Percentiles rank a stretch among this genome's conserved stretches.
phyloP scores from a whole-genome alignment of 2,797 vertebrate genomes.

The Agapornis canus region DNA sequence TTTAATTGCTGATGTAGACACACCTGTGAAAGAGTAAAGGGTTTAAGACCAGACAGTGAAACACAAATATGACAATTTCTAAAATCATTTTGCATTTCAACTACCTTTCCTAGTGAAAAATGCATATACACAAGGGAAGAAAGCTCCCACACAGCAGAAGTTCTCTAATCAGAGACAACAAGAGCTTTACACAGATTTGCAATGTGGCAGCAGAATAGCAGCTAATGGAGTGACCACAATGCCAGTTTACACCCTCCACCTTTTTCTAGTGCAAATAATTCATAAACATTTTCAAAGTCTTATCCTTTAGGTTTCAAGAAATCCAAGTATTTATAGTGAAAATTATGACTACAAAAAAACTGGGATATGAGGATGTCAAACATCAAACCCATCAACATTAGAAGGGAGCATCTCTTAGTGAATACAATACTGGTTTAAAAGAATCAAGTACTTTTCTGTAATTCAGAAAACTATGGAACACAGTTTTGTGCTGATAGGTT shows the following conservation, averaged over 20 bases:
- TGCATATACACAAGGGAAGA: not conserved
- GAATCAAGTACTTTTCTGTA: not conserved
- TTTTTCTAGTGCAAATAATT: not conserved
- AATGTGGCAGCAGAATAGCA: not conserved
- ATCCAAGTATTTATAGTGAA: not conserved
- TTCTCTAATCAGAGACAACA: fast-evolving
- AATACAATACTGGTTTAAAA: not conserved
- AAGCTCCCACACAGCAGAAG: not conserved
- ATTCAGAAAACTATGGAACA: not conserved
- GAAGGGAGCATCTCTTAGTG: not conserved
- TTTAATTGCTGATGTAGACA: conserved; percentile 89
- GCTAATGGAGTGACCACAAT: not conserved
- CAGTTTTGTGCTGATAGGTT: not conserved
- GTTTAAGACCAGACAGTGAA: not conserved
- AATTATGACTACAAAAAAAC: not conserved
- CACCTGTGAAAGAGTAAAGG: conserved; percentile 73
- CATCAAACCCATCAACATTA: not conserved
- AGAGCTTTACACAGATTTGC: not conserved
- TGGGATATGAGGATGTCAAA: not conserved
- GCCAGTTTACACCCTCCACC: not conserved
- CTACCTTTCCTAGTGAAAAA: not conserved
- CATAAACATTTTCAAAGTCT: not conserved
- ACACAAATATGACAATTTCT: not conserved
- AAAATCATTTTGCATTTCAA: not conserved
- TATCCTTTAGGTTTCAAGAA: not conserved